phyloP scores from a whole-genome alignment of 2,888 invertebrate species.

The Boloria selene region DNA sequence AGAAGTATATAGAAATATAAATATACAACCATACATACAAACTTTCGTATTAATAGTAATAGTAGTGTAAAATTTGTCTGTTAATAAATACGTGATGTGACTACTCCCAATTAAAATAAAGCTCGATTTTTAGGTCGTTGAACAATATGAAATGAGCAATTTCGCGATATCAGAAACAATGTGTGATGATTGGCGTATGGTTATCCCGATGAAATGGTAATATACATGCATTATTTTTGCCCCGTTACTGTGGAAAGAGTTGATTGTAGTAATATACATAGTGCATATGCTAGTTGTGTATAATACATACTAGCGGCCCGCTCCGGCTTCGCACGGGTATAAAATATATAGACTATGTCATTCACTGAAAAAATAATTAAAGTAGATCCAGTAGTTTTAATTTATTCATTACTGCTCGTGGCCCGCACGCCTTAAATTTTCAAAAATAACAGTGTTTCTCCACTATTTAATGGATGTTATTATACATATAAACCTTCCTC shows the following conservation, averaged over 20 bases:
- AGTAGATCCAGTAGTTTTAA: no score
- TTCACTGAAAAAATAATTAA: no score
- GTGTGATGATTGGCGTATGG: slow-evolving; percentile 32
- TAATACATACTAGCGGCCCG: neutral
- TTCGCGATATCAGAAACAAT: slow-evolving; percentile 30
- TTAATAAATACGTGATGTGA: neutral
- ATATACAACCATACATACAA: no score
- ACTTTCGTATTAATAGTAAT: no score
- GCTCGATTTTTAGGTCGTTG: slow-evolving; percentile 26
- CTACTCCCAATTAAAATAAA: slow-evolving; percentile 27
- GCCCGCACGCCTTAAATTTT: no score
- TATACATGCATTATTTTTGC: slow-evolving; percentile 5
- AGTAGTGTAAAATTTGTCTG: neutral
- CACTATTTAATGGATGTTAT: no score
- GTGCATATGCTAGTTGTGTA: neutral
- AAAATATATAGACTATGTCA: no score
- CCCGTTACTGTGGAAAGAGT: neutral
- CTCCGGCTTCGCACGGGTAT: no score
- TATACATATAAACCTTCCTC: no score
- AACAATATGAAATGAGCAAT: slow-evolving; percentile 29
- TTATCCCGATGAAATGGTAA: slow-evolving; percentile 9
- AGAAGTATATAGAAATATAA: no score
- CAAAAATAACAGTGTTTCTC: no score
- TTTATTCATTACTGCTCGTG: no score
- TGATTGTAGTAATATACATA: neutral